These are phyloP conservation scores for Lethocerus indicus DNA, from an alignment of 1,140 invertebrate species.

Conservation along the genomic window DNA sequence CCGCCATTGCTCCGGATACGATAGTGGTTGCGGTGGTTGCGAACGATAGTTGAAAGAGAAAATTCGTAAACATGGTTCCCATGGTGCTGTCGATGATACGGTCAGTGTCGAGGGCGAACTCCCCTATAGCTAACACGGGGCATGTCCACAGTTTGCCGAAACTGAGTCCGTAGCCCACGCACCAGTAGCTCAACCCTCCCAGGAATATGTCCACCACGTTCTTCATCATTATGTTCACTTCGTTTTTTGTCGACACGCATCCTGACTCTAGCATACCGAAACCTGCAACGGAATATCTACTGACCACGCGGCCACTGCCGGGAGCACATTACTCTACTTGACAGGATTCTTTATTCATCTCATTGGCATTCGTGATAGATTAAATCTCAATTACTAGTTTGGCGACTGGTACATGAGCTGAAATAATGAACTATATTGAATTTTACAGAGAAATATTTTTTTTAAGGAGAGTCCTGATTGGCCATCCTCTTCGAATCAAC, in stretches of 20 bases:
- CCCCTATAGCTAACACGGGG: constrained; percentile 53
- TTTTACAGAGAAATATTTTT: not conserved
- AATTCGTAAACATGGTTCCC: constrained; percentile 63
- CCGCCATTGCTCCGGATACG: constrained; percentile 78
- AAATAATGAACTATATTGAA: not conserved
- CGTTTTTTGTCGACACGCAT: constrained; percentile 82
- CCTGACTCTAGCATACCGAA: constrained; percentile 87
- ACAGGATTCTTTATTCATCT: not conserved
- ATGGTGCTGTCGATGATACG: constrained; percentile 44
- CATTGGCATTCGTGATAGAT: not conserved
- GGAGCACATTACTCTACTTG: too few species aligned
- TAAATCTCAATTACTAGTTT: not conserved
- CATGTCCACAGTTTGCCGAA: constrained; percentile 63
- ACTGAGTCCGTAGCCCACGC: constrained; percentile 83
- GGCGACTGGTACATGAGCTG: not conserved
- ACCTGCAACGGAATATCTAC: constrained; percentile 24
- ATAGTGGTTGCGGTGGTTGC: constrained; percentile 85
- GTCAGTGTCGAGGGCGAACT: constrained; percentile 45
- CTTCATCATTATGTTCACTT: constrained; percentile 96
- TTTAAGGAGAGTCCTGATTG: not conserved
- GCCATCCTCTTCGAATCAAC: too few species aligned
- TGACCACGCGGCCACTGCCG: too few species aligned
- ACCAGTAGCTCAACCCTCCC: constrained; percentile 85
- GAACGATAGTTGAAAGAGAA: constrained; percentile 76
- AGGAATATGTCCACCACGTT: constrained; percentile 85